Evolutionary conservation across 1,140 invertebrate species (phyloP).

Genomic region (Drosophila eugracilis): DNA sequence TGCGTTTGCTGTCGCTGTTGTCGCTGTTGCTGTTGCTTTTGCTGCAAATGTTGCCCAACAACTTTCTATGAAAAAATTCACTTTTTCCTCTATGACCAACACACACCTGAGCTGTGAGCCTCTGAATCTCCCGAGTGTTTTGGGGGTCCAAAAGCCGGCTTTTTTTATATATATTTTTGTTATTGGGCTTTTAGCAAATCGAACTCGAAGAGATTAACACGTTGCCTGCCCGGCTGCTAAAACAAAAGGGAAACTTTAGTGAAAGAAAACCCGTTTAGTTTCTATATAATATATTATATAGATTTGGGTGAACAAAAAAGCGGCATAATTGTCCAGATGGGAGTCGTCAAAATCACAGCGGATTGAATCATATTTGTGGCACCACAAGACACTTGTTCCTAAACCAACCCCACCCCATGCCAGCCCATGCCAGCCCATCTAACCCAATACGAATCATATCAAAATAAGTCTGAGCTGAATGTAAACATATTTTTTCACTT

Average conservation of each 20-base stretch:
- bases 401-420: too few relatives aligned
- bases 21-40: constrained; percentile 80
- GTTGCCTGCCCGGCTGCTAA: constrained; percentile 42
- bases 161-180: constrained; percentile 32
- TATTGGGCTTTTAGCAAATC: constrained; percentile 60
- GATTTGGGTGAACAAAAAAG: constrained; percentile 13
- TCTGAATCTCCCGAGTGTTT: neutral
- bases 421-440: neutral
- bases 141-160: constrained; percentile 54
- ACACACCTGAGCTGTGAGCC: constrained; percentile 14
- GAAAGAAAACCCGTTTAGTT: constrained; percentile 38
- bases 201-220: constrained; percentile 69
- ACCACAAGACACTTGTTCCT: constrained; percentile 25
- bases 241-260: constrained; percentile 70
- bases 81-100: constrained; percentile 64
- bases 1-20: constrained; percentile 44
- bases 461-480: constrained; percentile 25
- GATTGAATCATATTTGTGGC: constrained; percentile 30
- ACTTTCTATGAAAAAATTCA: constrained; percentile 83
- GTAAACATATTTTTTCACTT: constrained; percentile 29
- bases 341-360: constrained; percentile 19
- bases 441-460: constrained; percentile 29
- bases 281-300: neutral
- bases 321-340: constrained; percentile 17
- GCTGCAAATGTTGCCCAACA: constrained; percentile 77